Evolutionary conservation across 2,113 vertebrate genomes (phyloP).

Genomic region (Fregata magnificens): DNA sequence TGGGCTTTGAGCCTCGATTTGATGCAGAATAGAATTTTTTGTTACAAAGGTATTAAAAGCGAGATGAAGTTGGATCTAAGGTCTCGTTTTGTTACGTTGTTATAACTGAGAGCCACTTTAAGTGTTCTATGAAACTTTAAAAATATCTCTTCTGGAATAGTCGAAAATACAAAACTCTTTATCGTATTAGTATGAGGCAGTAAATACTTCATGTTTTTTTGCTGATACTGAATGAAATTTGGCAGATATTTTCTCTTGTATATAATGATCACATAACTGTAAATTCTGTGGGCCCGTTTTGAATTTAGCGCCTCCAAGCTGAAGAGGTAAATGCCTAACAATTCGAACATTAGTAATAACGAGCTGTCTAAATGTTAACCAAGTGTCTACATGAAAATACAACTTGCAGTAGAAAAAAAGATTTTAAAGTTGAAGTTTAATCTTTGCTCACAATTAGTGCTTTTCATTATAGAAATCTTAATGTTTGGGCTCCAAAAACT

Average conservation of each 20-base stretch:
- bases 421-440: neutral
- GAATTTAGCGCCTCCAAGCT: neutral
- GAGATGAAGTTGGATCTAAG: neutral
- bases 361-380: neutral
- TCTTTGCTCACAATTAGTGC: neutral
- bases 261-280: neutral
- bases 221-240: neutral
- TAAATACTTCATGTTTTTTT: neutral
- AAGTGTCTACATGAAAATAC: neutral
- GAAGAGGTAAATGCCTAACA: neutral
- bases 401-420: neutral
- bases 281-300: neutral
- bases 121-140: neutral
- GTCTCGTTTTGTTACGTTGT: neutral
- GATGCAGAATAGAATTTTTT: neutral
- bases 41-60: accelerated
- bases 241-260: neutral
- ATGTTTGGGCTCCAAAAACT: neutral
- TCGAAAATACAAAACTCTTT: accelerated
- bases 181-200: neutral
- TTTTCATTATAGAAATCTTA: neutral
- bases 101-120: neutral
- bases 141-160: neutral
- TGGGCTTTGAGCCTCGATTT: neutral
- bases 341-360: neutral